phyloP scores from a whole-genome alignment of 2,797 vertebrate species.

The Clarias pachynema region DNA sequence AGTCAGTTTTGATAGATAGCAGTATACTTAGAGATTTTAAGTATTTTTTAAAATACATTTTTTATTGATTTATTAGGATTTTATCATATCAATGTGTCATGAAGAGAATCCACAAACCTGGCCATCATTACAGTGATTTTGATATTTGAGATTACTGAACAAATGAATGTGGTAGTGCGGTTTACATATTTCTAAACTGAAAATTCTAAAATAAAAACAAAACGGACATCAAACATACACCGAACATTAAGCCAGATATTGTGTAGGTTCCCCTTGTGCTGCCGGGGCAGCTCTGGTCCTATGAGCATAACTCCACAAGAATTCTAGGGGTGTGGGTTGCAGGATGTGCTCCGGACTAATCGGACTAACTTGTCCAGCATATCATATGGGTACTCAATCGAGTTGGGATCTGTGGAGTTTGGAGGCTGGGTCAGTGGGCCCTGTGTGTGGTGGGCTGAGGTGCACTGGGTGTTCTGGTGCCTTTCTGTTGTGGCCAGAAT shows the following conservation, averaged over 20 bases:
- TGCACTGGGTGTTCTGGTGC: too few relatives aligned
- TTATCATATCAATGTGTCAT: background rate
- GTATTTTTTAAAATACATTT: background rate
- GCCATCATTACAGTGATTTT: background rate
- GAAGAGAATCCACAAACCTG: background rate
- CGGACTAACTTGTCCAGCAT: too few relatives aligned
- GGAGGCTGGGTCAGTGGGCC: too few relatives aligned
- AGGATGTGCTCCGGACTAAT: too few relatives aligned
- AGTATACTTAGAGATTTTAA: background rate
- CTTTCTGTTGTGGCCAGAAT: too few relatives aligned
- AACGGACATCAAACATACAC: background rate
- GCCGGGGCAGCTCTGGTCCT: too few relatives aligned
- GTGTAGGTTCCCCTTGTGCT: too few relatives aligned
- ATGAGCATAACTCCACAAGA: too few relatives aligned
- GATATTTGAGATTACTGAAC: background rate
- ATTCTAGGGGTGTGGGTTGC: too few relatives aligned
- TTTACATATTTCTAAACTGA: background rate
- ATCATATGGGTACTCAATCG: too few relatives aligned
- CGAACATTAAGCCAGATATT: background rate
- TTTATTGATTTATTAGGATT: background rate
- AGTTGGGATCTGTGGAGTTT: too few relatives aligned
- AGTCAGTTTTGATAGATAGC: background rate
- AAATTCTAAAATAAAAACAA: background rate
- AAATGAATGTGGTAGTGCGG: background rate
- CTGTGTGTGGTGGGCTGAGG: too few relatives aligned